These are phyloP conservation scores for Euwallacea fornicatus DNA, from an alignment of 1,140 invertebrate genomes.

Conservation along the genomic window DNA sequence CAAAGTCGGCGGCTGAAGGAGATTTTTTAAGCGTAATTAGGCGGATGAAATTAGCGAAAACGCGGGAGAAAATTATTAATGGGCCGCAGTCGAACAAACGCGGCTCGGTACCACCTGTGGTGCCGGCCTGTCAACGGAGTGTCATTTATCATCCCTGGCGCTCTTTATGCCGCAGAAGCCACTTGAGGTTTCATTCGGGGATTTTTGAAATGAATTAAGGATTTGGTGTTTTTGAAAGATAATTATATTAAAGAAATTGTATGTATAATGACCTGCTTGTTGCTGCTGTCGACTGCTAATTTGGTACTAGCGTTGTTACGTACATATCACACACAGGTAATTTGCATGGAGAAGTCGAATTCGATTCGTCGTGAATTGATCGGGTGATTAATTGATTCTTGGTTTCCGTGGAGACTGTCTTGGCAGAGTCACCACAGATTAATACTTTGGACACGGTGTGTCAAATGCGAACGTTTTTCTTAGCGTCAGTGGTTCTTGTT, in stretches of 20 bases:
- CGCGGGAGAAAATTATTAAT: conserved; percentile 28
- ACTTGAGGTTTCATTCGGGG: background rate
- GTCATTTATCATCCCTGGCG: conserved; percentile 25
- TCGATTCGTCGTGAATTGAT: too few relatives aligned
- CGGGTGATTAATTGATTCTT: too few relatives aligned
- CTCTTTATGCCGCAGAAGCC: conserved; percentile 18
- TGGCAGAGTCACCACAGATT: too few relatives aligned
- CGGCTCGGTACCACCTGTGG: conserved; percentile 22
- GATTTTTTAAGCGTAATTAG: conserved; percentile 17
- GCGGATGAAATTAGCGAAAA: conserved; percentile 23
- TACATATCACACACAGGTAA: too few relatives aligned
- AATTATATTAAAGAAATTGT: background rate
- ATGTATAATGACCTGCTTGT: too few relatives aligned
- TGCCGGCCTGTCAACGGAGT: conserved; percentile 22
- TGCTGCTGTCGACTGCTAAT: too few relatives aligned
- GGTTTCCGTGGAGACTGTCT: too few relatives aligned
- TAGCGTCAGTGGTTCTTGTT: too few relatives aligned
- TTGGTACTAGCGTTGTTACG: too few relatives aligned
- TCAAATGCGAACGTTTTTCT: too few relatives aligned
- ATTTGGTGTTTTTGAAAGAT: conserved; percentile 8
- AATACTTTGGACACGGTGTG: too few relatives aligned
- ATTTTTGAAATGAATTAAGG: background rate
- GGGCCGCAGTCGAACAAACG: background rate
- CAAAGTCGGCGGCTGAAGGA: background rate
- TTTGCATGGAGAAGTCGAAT: too few relatives aligned